phyloP scores from a whole-genome alignment of 2,888 invertebrate genomes.

The Pollenia griseotomentosa region DNA sequence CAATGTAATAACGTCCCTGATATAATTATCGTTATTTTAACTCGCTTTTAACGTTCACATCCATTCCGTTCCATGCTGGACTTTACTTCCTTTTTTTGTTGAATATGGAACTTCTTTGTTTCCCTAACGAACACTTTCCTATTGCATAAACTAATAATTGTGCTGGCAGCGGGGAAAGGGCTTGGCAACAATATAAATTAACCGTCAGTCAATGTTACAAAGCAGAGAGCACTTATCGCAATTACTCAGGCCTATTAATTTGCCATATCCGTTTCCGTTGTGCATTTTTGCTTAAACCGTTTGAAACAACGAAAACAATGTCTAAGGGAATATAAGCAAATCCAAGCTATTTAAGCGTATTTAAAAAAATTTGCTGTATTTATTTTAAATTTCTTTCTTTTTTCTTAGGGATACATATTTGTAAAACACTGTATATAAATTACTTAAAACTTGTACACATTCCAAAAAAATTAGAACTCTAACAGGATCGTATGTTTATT shows the following conservation, averaged over 20 bases:
- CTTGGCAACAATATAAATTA: neutral
- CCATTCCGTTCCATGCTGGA: too few species aligned
- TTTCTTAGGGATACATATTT: too few species aligned
- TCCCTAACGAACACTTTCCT: neutral
- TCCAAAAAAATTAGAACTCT: too few species aligned
- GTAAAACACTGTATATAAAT: too few species aligned
- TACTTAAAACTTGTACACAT: too few species aligned
- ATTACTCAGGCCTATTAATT: constrained; percentile 54
- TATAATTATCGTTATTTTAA: neutral
- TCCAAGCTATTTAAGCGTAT: neutral
- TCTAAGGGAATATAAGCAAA: constrained; percentile 12
- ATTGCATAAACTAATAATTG: neutral
- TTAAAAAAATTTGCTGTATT: too few species aligned
- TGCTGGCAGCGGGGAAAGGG: neutral
- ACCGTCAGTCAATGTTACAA: constrained; percentile 27
- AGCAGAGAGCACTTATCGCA: constrained; percentile 31
- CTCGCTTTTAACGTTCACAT: too few species aligned
- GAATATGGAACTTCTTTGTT: neutral
- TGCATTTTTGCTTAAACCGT: neutral
- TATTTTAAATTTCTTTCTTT: too few species aligned
- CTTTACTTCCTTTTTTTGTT: constrained; percentile 36
- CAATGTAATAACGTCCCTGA: neutral
- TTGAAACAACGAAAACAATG: neutral
- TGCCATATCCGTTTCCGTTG: constrained; percentile 48
- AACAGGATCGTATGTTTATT: too few species aligned